Percentiles rank a stretch among this genome's conserved stretches.
Conservation (phyloP, 2,888 invertebrate species). For the Caradrina clavipalpis region DNA sequence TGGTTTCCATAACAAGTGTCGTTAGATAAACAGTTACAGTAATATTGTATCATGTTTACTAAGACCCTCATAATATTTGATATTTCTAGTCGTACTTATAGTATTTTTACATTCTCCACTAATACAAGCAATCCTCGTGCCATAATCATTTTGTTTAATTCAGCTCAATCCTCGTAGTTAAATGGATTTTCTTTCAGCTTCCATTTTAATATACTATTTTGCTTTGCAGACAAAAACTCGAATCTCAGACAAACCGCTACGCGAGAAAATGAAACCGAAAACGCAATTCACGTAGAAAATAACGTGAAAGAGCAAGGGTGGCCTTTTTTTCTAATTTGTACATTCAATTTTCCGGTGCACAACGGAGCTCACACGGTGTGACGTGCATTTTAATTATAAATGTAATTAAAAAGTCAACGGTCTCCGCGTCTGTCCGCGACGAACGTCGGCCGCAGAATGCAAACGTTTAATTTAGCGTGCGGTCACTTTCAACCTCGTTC, state of each 20-base stretch:
- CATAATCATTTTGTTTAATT: conserved; percentile 23
- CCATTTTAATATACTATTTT: conserved; percentile 40
- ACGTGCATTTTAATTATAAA: conserved; percentile 79
- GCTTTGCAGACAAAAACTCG: conserved; percentile 43
- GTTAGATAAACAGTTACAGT: not conserved
- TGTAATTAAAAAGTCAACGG: conserved; percentile 76
- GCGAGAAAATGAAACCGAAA: conserved; percentile 61
- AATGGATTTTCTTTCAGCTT: conserved; percentile 36
- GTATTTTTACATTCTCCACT: conserved; percentile 15
- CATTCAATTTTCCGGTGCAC: conserved; percentile 68
- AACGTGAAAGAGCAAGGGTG: conserved; percentile 54
- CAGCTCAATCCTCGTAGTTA: conserved; percentile 18
- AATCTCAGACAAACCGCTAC: conserved; percentile 48
- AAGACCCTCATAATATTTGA: conserved; percentile 20
- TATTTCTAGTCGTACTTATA: conserved; percentile 2
- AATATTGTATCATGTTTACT: not conserved
- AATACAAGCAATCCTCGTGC: conserved; percentile 16
- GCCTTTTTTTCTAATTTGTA: conserved; percentile 63
- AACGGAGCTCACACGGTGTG: conserved; percentile 65
- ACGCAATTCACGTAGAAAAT: conserved; percentile 56
- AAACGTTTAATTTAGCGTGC: conserved; percentile 79
- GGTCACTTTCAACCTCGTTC: conserved; percentile 74
- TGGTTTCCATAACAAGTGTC: not conserved
- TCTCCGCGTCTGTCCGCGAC: conserved; percentile 67
- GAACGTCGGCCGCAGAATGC: conserved; percentile 73